These are phyloP conservation scores for Myotis planiceps DNA, from an alignment of 2,797 vertebrate genomes.

Conservation along the genomic window DNA sequence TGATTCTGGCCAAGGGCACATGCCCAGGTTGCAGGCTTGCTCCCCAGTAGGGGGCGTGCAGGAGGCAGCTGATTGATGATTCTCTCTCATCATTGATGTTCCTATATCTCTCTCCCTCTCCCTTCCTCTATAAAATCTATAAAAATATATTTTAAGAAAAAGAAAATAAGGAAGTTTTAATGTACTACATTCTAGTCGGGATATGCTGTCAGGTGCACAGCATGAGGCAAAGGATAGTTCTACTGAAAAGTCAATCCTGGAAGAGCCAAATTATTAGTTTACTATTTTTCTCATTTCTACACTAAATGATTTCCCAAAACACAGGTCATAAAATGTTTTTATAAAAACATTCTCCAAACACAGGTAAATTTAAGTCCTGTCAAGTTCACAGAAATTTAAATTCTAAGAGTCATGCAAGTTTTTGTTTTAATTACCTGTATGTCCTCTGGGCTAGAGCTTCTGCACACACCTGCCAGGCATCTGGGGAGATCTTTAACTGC, in stretches of 20 bases:
- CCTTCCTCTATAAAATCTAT: too few relatives aligned
- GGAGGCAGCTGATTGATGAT: too few relatives aligned
- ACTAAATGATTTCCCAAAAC: slow-evolving; percentile 36
- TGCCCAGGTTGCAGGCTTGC: too few relatives aligned
- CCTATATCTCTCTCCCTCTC: too few relatives aligned
- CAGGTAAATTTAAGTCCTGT: not conserved
- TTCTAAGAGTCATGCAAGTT: not conserved
- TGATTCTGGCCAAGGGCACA: too few relatives aligned
- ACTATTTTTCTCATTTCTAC: slow-evolving; percentile 27
- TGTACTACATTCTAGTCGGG: not conserved
- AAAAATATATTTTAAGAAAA: not conserved
- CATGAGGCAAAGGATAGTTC: not conserved
- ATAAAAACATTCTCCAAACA: slow-evolving; percentile 39
- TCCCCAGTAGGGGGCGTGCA: too few relatives aligned
- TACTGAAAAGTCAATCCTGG: not conserved
- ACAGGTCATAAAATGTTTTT: not conserved
- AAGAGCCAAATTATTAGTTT: not conserved
- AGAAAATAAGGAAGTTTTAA: not conserved
- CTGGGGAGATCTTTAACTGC: slow-evolving; percentile 97
- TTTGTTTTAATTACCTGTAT: slow-evolving; percentile 91
- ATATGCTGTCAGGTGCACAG: not conserved
- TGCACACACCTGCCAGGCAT: slow-evolving; percentile 98
- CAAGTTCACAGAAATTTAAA: slow-evolving; percentile 2
- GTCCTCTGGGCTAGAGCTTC: slow-evolving; percentile 94
- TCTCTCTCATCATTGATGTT: too few relatives aligned